Percentiles rank a stretch among this genome's conserved stretches.
Evolutionary conservation across 1,140 invertebrate species (phyloP).

Genomic region (Drosophila nikananu): DNA sequence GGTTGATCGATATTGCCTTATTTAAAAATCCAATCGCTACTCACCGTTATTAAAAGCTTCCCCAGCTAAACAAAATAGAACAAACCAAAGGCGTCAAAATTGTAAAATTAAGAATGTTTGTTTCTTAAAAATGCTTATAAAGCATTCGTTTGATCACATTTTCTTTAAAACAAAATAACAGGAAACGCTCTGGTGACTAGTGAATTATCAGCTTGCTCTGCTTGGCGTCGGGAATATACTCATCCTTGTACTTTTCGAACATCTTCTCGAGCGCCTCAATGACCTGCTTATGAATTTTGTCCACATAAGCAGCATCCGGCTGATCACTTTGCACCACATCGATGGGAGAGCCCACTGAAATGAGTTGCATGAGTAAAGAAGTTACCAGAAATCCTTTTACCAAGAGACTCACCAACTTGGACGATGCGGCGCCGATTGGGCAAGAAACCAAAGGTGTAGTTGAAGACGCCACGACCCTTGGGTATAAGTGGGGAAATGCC

Average conservation of each 20-base stretch:
- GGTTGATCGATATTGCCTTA: background rate
- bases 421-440: slow-evolving; percentile 92
- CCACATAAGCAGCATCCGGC: slow-evolving; percentile 91
- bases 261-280: slow-evolving; percentile 89
- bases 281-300: slow-evolving; percentile 92
- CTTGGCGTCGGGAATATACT: slow-evolving; percentile 89
- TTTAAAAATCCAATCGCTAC: background rate
- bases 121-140: slow-evolving; percentile 44
- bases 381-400: background rate
- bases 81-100: background rate
- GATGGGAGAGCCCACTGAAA: slow-evolving; percentile 93
- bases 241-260: slow-evolving; percentile 93
- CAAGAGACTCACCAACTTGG: slow-evolving; percentile 91
- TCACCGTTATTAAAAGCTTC: slow-evolving; percentile 1
- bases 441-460: slow-evolving; percentile 94
- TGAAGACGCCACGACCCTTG: slow-evolving; percentile 94
- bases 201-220: slow-evolving; percentile 85
- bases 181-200: slow-evolving; percentile 13
- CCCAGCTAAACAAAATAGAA: background rate
- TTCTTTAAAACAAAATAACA: background rate
- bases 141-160: slow-evolving; percentile 29
- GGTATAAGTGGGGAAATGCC: slow-evolving; percentile 94
- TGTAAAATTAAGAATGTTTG: background rate
- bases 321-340: slow-evolving; percentile 89
- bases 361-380: background rate